Evolutionary conservation across 2,113 vertebrate genomes (phyloP), one percentile per base, ranked within the genome.

Genomic region (Esox niger): DNA sequence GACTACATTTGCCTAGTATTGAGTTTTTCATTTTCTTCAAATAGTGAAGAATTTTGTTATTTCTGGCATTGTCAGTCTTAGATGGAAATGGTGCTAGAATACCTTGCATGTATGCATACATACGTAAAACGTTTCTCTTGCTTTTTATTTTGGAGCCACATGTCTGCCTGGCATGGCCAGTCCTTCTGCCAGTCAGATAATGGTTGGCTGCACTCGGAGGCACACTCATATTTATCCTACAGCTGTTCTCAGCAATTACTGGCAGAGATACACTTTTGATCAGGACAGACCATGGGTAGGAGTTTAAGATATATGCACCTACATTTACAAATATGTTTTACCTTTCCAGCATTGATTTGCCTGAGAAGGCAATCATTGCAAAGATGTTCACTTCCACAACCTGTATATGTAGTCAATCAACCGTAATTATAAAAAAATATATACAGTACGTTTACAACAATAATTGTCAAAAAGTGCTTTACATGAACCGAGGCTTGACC

Each of bases 161-260:
- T 15, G 47, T 6, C 47, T 20, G n/a, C 38, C n/a, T 52, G 47
- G 47, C n/a, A 23, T 21, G 17, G 17, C n/a, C 47, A 21, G 47
- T 6, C 13, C 7, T 23, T 52, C n/a, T 52, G 47, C 47, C n/a
- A 46, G 35, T 47, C 38, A 49, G 43, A 54, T 69, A 69, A 69
- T 69, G 52, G 46, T 20, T 8, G 59, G 59, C 33, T 62, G 46
- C 38, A 43, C 57, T 62, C 62, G 62, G n/a, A 69, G 49, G 46
- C 35, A 55, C 32, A 20, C 56, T 69, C 29, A 13, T 69, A 69
- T 69, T 69, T 15, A 10, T 15, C 1, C 38, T 69, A 62, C 43
- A 69, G 62, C 31, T 69, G 57, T 35, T 62, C 38, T 62, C 20
- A 59, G 25, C 46, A 69, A 29, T 69, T 69, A 69, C 57, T 69